Base-by-base conservation (phyloP, 2,113 vertebrate genomes). In the Hepsetus odoe region DNA sequence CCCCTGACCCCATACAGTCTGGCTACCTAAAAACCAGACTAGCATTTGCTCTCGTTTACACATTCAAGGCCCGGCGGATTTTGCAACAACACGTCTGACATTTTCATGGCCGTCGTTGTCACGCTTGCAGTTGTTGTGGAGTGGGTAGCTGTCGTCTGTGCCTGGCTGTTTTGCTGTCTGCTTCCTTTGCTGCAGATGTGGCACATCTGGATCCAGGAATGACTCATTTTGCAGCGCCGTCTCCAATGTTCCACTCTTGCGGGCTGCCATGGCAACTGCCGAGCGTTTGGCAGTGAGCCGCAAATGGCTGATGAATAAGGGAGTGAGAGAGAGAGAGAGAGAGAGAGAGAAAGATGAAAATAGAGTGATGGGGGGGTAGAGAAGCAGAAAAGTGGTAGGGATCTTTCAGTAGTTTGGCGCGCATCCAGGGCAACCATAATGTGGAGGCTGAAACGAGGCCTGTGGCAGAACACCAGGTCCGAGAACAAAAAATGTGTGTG, bases 401-500 rank as follows among this genome's bases (percentile, higher is more conserved):
- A 84, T 67, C 90, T 85, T 90, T 86, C 91, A 72, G 80, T 76
- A 87, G 91, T 89, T 40, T 95, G 95, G 96, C 92, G 74, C 69
- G 44, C 79, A 38, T 92, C 95, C 95, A 96, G 92, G 87, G 91
- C 92, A 93, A 93, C 95, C 94, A 94, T 91, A 92, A 94, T 87
- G 92, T 90, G 88, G 92, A 89, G 89, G 78, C 93, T 87, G 92
- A 96, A 95, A 93, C 90, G 90, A 94, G 92, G 92, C 92, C 92
- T 90, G 89, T 94, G 95, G 95, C 94, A 82, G 88, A 86, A 91
- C 87, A 93, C 94, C 94, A 93, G 94, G 93, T 90, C 84, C 86
- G 89, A 96, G 94, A 96, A 96, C 95, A 95, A 96, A 97, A 95
- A 94, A 55, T 94, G 92, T 95, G 94, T 92, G 92, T 92, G 94